Evolutionary conservation across 1,140 invertebrate genomes (phyloP).

Genomic region (Leptinotarsa lineolata): DNA sequence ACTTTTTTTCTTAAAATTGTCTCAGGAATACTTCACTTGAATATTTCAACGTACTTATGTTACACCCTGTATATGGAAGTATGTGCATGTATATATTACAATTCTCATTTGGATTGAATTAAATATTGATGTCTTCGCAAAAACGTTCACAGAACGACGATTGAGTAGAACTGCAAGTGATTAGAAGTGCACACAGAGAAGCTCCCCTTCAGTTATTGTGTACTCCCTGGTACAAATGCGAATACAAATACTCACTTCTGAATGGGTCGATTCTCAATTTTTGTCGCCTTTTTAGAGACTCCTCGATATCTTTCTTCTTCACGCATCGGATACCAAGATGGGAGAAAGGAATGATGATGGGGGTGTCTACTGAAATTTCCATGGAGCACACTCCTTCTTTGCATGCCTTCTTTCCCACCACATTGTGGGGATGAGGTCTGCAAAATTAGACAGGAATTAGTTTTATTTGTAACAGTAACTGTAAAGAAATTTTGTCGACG

Average conservation of each 20-base stretch:
- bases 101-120: no score
- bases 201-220: no score
- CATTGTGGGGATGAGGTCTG: conserved; percentile 91
- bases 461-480: no score
- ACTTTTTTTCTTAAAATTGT: no score
- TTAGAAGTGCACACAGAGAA: no score
- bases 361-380: conserved; percentile 70
- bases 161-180: background rate
- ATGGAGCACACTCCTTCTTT: conserved; percentile 89
- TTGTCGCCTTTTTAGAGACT: conserved; percentile 80
- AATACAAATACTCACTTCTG: conserved; percentile 74
- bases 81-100: no score
- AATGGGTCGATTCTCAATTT: conserved; percentile 91
- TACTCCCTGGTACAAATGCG: background rate
- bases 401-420: conserved; percentile 91
- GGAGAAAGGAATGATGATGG: conserved; percentile 79
- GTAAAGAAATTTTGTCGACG: no score
- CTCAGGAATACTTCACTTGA: no score
- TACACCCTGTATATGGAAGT: no score
- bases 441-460: background rate
- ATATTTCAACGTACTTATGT: no score
- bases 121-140: background rate
- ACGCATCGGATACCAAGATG: conserved; percentile 96
- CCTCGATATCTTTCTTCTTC: conserved; percentile 91
- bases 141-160: background rate